These are phyloP conservation scores for Plagodis pulveraria DNA, from an alignment of 2,888 invertebrate species.

Conservation along the genomic window DNA sequence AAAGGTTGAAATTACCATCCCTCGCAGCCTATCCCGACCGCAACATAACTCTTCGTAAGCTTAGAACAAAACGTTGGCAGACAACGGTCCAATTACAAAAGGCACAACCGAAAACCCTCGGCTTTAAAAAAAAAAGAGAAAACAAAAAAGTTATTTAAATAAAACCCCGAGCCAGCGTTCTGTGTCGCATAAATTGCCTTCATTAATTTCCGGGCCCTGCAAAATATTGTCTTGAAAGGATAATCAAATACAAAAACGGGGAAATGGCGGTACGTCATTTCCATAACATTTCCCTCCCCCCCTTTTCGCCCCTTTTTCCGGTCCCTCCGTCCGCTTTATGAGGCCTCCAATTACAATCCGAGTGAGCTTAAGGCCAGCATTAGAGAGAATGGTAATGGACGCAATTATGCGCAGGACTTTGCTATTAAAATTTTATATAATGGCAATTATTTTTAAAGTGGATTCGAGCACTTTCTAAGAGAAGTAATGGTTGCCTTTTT, in stretches of 20 bases:
- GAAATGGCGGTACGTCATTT: conserved; percentile 84
- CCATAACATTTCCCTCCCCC: conserved; percentile 75
- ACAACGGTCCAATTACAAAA: conserved; percentile 78
- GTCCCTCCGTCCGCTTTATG: conserved; percentile 77
- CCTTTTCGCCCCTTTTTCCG: conserved; percentile 73
- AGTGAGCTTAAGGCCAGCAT: conserved; percentile 79
- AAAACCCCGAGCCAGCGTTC: conserved; percentile 72
- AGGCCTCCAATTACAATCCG: conserved; percentile 81
- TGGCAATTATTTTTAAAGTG: conserved; percentile 46
- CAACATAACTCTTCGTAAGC: conserved; percentile 75
- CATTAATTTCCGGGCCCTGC: conserved; percentile 83
- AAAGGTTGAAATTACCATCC: conserved; percentile 14
- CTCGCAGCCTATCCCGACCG: conserved; percentile 61
- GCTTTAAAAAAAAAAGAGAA: conserved; percentile 59
- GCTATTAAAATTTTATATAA: conserved; percentile 47
- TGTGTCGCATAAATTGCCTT: conserved; percentile 84
- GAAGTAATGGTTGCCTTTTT: conserved; percentile 24
- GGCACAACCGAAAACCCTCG: conserved; percentile 71
- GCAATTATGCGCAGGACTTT: conserved; percentile 56
- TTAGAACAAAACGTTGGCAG: conserved; percentile 59
- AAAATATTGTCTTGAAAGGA: conserved; percentile 86
- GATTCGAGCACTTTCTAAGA: conserved; percentile 39
- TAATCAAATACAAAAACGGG: conserved; percentile 85
- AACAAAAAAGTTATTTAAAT: conserved; percentile 79
- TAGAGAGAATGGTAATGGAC: conserved; percentile 60